phyloP scores from a whole-genome alignment of 2,113 vertebrate species.

The Ciconia stormi region DNA sequence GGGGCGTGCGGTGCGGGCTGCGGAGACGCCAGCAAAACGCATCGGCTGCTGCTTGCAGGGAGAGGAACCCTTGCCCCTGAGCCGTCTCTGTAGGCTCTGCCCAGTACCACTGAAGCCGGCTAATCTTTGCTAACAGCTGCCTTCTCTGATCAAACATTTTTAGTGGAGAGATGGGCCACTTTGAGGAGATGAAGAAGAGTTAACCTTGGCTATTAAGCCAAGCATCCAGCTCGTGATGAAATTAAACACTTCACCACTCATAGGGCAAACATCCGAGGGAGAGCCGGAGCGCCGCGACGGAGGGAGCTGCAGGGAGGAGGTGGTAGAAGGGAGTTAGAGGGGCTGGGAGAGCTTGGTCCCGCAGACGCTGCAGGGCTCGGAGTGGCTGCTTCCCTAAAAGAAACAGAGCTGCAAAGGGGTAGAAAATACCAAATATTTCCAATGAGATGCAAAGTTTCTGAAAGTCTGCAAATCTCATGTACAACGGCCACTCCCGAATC shows the following conservation, averaged over 20 bases:
- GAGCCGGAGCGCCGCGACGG: rapidly evolving
- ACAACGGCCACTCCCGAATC: rapidly evolving
- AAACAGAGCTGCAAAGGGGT: neutral
- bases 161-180: neutral
- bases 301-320: neutral
- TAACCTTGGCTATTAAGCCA: neutral
- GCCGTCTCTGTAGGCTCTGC: neutral
- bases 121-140: neutral
- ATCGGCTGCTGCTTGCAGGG: neutral
- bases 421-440: neutral
- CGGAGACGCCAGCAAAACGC: neutral
- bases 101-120: neutral
- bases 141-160: neutral
- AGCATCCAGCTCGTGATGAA: neutral
- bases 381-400: neutral
- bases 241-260: neutral
- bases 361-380: neutral
- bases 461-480: neutral
- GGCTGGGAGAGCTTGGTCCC: neutral
- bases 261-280: neutral
- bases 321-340: neutral
- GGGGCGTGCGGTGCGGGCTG: rapidly evolving
- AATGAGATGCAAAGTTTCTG: neutral
- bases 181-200: neutral
- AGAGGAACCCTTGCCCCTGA: neutral